phyloP scores from a whole-genome alignment of 2,797 vertebrate species.

The Aulostomus chinensis region DNA sequence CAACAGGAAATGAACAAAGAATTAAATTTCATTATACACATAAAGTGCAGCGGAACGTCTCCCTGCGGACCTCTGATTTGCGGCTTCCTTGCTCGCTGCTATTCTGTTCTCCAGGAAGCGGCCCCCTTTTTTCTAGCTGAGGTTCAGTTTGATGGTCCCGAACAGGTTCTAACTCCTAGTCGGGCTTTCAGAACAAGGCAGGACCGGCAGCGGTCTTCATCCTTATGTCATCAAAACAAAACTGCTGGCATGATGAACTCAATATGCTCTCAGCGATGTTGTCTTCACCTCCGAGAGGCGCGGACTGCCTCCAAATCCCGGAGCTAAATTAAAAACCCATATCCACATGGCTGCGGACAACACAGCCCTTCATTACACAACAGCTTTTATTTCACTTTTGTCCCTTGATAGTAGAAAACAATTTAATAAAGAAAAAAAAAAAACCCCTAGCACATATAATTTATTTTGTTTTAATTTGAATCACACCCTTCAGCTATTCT shows the following conservation, averaged over 20 bases:
- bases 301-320: too few relatives aligned
- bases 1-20: constrained; percentile 11
- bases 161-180: too few relatives aligned
- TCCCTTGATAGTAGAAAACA: constrained; percentile 20
- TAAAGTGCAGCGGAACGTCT: neutral
- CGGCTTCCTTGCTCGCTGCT: constrained; percentile 2
- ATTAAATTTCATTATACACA: constrained; percentile 8
- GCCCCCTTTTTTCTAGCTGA: too few relatives aligned
- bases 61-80: constrained; percentile 11
- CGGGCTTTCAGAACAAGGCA: neutral
- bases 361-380: too few relatives aligned
- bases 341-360: neutral
- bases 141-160: too few relatives aligned
- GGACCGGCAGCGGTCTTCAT: neutral
- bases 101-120: neutral
- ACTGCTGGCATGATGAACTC: constrained; percentile 1
- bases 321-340: constrained; percentile 7
- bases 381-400: constrained; percentile 4
- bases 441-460: constrained; percentile 27
- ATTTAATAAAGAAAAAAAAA: constrained; percentile 18
- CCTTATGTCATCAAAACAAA: constrained; percentile 15
- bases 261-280: neutral
- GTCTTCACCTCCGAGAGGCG: constrained; percentile 3
- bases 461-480: constrained; percentile 50
- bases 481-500: constrained; percentile 47